Percentiles rank a stretch among this genome's conserved stretches.
Conservation (phyloP, 2,888 invertebrate species). For the Prosapia bicincta region DNA sequence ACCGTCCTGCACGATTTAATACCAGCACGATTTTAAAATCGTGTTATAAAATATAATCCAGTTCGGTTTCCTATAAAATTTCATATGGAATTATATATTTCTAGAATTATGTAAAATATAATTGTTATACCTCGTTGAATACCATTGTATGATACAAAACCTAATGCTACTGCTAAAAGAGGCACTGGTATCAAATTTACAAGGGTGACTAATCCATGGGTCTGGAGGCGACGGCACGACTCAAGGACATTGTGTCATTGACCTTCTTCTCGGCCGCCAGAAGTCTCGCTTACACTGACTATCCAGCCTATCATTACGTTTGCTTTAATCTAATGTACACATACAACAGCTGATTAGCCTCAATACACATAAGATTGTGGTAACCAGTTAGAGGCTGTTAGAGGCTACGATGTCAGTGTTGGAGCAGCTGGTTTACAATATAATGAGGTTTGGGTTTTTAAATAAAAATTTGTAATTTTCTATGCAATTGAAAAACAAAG, state of each 20-base stretch:
- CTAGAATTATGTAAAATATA: too few relatives aligned
- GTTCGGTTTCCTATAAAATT: too few relatives aligned
- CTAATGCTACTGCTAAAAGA: too few relatives aligned
- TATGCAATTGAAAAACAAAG: too few relatives aligned
- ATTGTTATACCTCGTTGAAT: too few relatives aligned
- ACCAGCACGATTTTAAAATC: too few relatives aligned
- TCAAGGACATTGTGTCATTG: not conserved
- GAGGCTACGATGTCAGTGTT: not conserved
- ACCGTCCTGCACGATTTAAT: too few relatives aligned
- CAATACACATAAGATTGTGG: too few relatives aligned
- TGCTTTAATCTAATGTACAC: not conserved
- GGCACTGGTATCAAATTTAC: not conserved
- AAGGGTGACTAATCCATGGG: not conserved
- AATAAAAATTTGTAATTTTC: not conserved
- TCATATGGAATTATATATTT: too few relatives aligned
- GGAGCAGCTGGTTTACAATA: not conserved
- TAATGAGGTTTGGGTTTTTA: not conserved
- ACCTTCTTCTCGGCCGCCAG: not conserved
- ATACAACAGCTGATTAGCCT: not conserved
- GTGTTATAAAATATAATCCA: too few relatives aligned
- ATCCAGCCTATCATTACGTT: not conserved
- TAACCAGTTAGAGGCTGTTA: not conserved
- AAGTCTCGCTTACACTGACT: not conserved
- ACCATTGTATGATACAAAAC: too few relatives aligned
- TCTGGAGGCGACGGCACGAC: not conserved